These are phyloP conservation scores for Ennomos quercinarius DNA, from an alignment of 2,888 invertebrate genomes.

Conservation along the genomic window DNA sequence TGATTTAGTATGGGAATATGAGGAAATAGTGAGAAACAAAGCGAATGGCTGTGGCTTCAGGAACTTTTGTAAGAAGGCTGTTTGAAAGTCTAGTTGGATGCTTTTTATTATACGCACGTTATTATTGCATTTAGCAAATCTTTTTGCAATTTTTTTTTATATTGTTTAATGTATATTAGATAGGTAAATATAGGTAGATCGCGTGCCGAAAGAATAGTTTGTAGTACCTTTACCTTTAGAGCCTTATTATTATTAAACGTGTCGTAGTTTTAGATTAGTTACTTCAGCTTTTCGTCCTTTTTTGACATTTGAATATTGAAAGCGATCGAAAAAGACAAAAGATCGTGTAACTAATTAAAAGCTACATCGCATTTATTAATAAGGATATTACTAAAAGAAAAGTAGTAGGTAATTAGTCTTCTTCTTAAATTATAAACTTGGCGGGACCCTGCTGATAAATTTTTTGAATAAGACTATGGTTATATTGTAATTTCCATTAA, in stretches of 20 bases:
- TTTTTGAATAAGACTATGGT: slow-evolving; percentile 41
- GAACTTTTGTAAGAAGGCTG: slow-evolving; percentile 45
- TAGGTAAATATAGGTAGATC: slow-evolving; percentile 29
- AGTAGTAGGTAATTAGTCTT: slow-evolving; percentile 46
- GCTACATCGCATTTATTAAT: too few relatives aligned
- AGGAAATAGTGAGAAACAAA: slow-evolving; percentile 8
- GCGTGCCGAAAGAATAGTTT: slow-evolving; percentile 34
- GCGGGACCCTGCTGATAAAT: slow-evolving; percentile 66
- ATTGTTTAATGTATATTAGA: slow-evolving; percentile 4
- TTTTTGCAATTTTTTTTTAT: slow-evolving; percentile 25
- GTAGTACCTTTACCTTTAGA: slow-evolving; percentile 5
- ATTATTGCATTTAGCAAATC: slow-evolving; percentile 50
- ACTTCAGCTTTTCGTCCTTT: too few relatives aligned
- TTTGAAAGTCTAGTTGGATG: slow-evolving; percentile 44
- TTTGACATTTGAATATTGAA: too few relatives aligned
- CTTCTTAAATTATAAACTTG: slow-evolving; percentile 48
- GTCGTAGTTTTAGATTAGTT: too few relatives aligned
- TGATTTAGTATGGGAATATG: slow-evolving; percentile 6
- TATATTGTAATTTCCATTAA: slow-evolving; percentile 41
- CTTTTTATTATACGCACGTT: slow-evolving; percentile 61
- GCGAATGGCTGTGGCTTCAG: slow-evolving; percentile 49
- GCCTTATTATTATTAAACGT: too few relatives aligned
- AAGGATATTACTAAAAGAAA: too few relatives aligned
- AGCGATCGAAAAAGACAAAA: too few relatives aligned
- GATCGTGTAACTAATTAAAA: too few relatives aligned